phyloP scores from a whole-genome alignment of 2,113 vertebrate species.

The Egretta garzetta region DNA sequence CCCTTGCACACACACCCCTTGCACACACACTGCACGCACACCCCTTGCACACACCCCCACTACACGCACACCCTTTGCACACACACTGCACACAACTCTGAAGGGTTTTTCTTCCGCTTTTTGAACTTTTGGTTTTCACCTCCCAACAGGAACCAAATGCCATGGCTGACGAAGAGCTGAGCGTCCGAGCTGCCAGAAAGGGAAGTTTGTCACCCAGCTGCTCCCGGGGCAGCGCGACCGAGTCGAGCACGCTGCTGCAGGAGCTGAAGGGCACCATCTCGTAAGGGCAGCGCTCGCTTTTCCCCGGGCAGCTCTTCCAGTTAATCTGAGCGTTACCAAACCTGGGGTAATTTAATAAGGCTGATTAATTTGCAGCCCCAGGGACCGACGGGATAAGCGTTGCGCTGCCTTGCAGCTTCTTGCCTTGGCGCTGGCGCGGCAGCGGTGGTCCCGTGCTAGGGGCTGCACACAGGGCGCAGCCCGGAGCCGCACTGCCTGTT shows the following conservation, averaged over 20 bases:
- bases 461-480: not conserved
- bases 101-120: not conserved
- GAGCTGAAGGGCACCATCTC: slow-evolving; percentile 25
- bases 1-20: not conserved
- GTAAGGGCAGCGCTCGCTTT: not conserved
- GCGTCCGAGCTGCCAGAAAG: not conserved
- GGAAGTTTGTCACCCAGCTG: not conserved
- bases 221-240: not conserved
- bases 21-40: not conserved
- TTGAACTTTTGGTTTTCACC: accelerated
- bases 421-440: not conserved
- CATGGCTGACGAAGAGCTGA: not conserved
- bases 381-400: not conserved
- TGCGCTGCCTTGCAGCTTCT: not conserved
- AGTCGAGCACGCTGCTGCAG: slow-evolving; percentile 24
- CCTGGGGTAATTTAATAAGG: accelerated
- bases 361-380: not conserved
- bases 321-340: accelerated
- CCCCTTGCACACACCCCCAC: not conserved
- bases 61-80: no score
- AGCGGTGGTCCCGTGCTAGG: accelerated
- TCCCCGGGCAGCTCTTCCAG: not conserved
- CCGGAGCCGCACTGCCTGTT: accelerated
- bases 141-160: not conserved
- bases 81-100: not conserved